Evolutionary conservation across 2,888 invertebrate genomes (phyloP), one percentile per base, ranked within the genome.

Genomic region (Noctua pronuba): DNA sequence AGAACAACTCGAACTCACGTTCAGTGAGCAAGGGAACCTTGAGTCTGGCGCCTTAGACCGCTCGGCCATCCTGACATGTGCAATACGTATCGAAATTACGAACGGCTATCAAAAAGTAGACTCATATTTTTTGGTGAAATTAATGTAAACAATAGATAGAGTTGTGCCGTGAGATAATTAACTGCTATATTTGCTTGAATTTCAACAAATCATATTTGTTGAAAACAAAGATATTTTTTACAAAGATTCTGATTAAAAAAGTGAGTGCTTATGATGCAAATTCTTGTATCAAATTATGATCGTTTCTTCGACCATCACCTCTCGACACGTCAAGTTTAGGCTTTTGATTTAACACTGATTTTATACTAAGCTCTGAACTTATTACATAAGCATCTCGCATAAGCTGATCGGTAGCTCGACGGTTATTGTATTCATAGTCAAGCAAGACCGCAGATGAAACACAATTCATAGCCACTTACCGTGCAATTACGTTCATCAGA

Each of bases 401-500:
- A 35, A 38, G 38, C 44, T 18, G 18, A 46, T 46, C 18, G 46
- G 18, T 46, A 46, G 46, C 49, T 49, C 31, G 28, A 18, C 5
- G 31, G 31, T 64, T 64, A 4, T n/a, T 64, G 41, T 65, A 38
- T 41, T 62, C 24, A 38, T 46, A 58, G 44, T 10, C n/a, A 67
- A 52, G 24, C 31, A 69, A 58, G 4, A 24, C 28, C 5, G 18
- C 21, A 38, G 13, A 73, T 21, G 21, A 1, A 44, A 69, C 16
- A 62, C 46, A 71, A 35, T 38, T 55, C 2, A 67, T 35, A 69
- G 44, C 7, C 21, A 91, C 92, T 92, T 80, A 96, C 96, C 81
- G 94, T 90, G 89, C 98, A 98, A 86, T 97, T 97, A 0, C 92
- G 93, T 92, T 98, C 98, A 89, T 98, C 98, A 0, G 98, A 98